These are phyloP conservation scores for Lasiurus borealis DNA, from an alignment of 2,113 vertebrate species.

Conservation along the genomic window DNA sequence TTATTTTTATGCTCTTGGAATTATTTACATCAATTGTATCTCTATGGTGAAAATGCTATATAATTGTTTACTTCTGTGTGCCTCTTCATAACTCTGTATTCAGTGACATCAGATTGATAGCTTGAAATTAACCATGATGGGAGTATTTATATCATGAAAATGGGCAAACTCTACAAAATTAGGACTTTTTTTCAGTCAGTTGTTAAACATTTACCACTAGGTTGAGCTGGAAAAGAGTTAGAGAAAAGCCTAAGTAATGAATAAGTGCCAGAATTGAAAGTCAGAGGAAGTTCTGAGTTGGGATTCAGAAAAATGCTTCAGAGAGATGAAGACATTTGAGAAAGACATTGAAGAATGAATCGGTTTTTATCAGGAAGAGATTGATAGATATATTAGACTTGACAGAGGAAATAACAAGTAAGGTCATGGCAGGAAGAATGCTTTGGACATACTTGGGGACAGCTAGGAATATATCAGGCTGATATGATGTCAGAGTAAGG, in stretches of 20 bases:
- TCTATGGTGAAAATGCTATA: background rate
- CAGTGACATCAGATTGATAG: background rate
- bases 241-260: background rate
- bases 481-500: background rate
- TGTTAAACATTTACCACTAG: background rate
- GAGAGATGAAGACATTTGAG: background rate
- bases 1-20: background rate
- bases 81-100: background rate
- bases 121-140: background rate
- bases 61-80: background rate
- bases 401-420: background rate
- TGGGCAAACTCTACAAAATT: background rate
- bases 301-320: background rate
- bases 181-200: background rate
- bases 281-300: background rate
- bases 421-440: background rate
- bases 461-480: background rate
- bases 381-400: background rate
- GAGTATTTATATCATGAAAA: background rate
- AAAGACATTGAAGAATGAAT: background rate
- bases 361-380: conserved; percentile 8
- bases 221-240: background rate
- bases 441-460: background rate
- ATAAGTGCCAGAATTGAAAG: background rate
- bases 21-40: background rate